These are phyloP conservation scores for Patiria pectinifera DNA, from an alignment of 53 echinoderm and acorn worm genomes.

Conservation along the genomic window DNA sequence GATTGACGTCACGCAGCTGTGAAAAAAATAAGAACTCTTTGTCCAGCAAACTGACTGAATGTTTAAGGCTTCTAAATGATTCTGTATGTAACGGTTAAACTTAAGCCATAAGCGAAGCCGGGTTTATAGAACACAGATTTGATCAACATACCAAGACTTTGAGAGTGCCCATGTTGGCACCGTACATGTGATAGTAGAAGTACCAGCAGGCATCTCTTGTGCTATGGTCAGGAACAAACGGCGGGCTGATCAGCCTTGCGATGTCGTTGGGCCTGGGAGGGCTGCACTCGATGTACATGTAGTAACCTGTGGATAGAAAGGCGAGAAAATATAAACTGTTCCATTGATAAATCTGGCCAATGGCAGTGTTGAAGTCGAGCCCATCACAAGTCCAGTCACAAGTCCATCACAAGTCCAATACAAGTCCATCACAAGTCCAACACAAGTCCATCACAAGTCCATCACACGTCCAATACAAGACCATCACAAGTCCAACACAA, in stretches of 20 bases:
- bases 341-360: too few relatives aligned
- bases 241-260: conserved; percentile 74
- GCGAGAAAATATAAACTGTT: too few relatives aligned
- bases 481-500: too few relatives aligned
- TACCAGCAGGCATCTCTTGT: conserved; percentile 73
- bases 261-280: conserved; percentile 50
- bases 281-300: conserved; percentile 89
- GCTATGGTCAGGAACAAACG: conserved; percentile 64
- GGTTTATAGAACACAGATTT: background rate
- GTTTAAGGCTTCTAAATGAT: too few relatives aligned
- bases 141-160: conserved; percentile 71
- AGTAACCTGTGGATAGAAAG: conserved; percentile 29
- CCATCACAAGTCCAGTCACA: too few relatives aligned
- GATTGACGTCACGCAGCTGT: conserved; percentile 25
- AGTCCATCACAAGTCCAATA: too few relatives aligned
- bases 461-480: too few relatives aligned
- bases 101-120: background rate
- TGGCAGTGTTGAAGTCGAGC: too few relatives aligned
- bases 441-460: too few relatives aligned
- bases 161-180: conserved; percentile 76
- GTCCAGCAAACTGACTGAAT: too few relatives aligned
- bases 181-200: conserved; percentile 95
- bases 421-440: too few relatives aligned
- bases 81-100: too few relatives aligned
- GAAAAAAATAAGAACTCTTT: background rate